Base-by-base conservation (phyloP, 2,888 invertebrate species). In the Netelia virgata region DNA sequence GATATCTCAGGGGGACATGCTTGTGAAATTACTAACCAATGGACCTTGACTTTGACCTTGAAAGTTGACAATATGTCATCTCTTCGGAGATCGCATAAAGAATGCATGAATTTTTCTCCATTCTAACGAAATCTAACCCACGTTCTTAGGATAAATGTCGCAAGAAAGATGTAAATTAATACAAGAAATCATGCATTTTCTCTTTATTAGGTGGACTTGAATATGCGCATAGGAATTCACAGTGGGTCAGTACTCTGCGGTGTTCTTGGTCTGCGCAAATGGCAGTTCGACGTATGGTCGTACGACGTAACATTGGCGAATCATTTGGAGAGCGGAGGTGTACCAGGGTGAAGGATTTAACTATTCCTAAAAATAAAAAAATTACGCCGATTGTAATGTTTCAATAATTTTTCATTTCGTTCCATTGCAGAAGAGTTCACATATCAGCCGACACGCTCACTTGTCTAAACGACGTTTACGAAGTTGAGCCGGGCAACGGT, bases 151-250 rank as follows among this genome's bases (percentile, higher is more conserved):
- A 36, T 36, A 36, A 36, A 36, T 36, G 1, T 6, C 1, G 36
- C 36, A 36, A 36, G 5, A 6, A 6, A 36, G 6, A 36, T 36
- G 5, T 36, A 1, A 36, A 36, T 1, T 36, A 36, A 36, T 36
- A 6, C 8, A 36, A 36, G 6, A 36, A 36, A 36, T 36, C 36
- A 36, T 6, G 36, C 36, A 6, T 36, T 36, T 36, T 36, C 36
- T 36, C 18, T 59, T 50, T 18, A 41, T 92, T 94, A 98, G 96
- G 98, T 98, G 88, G 98, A 98, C 93, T 94, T 99, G 88, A 97
- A 99, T 94, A 99, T 99, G 99, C 95, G 99, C 88, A 99, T 99
- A 89, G 99, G 99, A 74, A 98, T 99, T 86, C 99, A 99, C 94
- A 98, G 98, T 87, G 99, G 99, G 16, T 97, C 97, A 6, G 99